phyloP scores from a whole-genome alignment of 1,140 invertebrate genomes.

The Pseudomyrmex sp. region DNA sequence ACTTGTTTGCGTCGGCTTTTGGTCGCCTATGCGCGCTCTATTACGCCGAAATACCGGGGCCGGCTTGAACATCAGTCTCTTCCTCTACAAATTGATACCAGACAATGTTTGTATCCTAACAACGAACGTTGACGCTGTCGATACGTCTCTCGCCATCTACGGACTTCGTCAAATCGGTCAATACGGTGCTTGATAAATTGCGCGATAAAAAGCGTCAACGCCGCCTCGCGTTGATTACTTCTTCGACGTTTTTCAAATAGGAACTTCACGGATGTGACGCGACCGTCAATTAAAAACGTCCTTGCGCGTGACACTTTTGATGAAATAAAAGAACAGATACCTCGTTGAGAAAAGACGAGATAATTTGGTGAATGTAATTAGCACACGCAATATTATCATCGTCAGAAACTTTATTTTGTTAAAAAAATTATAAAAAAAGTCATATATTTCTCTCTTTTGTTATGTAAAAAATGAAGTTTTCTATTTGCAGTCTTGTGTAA shows the following conservation, averaged over 20 bases:
- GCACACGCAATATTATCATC: neutral
- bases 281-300: slow-evolving; percentile 37
- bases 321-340: neutral
- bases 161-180: slow-evolving; percentile 31
- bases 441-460: neutral
- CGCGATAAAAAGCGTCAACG: slow-evolving; percentile 49
- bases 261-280: neutral
- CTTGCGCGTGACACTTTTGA: neutral
- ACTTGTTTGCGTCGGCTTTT: slow-evolving; percentile 71
- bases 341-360: neutral
- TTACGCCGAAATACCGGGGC: slow-evolving; percentile 67
- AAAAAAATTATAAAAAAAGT: no score
- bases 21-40: slow-evolving; percentile 67
- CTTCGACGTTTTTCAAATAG: slow-evolving; percentile 53
- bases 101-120: slow-evolving; percentile 72
- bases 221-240: slow-evolving; percentile 43
- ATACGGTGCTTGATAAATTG: slow-evolving; percentile 58
- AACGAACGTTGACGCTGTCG: slow-evolving; percentile 60
- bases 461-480: neutral
- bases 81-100: slow-evolving; percentile 68
- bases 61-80: slow-evolving; percentile 62
- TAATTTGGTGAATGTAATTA: neutral
- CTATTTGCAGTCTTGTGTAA: neutral
- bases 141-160: slow-evolving; percentile 36
- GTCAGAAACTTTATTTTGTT: no score